Evolutionary conservation across 2,113 vertebrate species (phyloP).

Genomic region (Benthochromis sp.): DNA sequence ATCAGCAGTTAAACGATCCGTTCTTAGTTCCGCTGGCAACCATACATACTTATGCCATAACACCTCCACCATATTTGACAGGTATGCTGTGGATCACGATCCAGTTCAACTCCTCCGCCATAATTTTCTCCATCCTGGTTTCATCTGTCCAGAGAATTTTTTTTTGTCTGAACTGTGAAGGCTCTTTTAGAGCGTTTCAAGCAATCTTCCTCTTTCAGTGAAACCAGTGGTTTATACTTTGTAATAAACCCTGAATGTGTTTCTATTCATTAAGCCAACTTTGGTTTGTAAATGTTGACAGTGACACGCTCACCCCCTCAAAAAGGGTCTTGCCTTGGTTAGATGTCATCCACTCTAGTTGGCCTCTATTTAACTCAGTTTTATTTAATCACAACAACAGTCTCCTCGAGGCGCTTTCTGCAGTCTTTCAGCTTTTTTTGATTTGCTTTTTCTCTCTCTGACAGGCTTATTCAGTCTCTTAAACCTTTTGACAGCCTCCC

Average conservation of each 20-base stretch:
- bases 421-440: neutral
- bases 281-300: neutral
- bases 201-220: neutral
- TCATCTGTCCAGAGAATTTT: fast-evolving
- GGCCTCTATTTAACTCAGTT: neutral
- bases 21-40: neutral
- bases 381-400: neutral
- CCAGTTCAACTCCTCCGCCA: neutral
- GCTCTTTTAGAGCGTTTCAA: neutral
- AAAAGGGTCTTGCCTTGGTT: neutral
- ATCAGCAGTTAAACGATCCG: fast-evolving
- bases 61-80: neutral
- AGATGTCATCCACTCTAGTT: fast-evolving
- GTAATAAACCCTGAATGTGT: neutral
- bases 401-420: neutral
- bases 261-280: neutral
- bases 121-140: neutral
- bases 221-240: neutral
- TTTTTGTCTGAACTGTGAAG: neutral
- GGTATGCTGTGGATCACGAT: fast-evolving
- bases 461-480: neutral
- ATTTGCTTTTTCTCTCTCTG: neutral
- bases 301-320: neutral
- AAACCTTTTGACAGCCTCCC: neutral
- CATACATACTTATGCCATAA: neutral